Evolutionary conservation across 2,888 invertebrate genomes (phyloP), one percentile per base, ranked within the genome.

Genomic region (Caenorhabditis sp.): DNA sequence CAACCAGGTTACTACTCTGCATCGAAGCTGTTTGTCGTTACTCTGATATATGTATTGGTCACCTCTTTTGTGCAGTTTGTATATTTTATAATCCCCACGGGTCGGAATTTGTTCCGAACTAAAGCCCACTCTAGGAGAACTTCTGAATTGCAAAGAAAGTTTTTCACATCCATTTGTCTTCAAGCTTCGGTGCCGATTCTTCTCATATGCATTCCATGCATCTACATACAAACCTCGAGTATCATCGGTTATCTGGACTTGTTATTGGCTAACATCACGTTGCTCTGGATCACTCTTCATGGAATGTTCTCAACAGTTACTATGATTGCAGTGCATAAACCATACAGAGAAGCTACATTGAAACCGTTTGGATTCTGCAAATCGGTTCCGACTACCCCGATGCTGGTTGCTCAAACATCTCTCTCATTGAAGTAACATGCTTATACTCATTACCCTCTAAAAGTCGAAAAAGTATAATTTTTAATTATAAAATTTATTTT

Each of bases 71-170:
- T n/a, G n/a, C 50, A 50, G 20, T 4, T 28, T 13, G 6, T 44
- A 4, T 40, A 24, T 20, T 61, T 61, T 13, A 18, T 37, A 22
- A 2, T 35, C 11, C 6, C 1, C 24, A 40, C 24, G 1, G n/a
- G 18, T 18, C 18, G 2, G 20, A 47, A 18, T 18, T 18, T 61
- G 1, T 61, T 61, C 15, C n/a, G 20, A 24, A 61, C 40, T 6
- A 61, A 61, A 15, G 32, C 40, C 9, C 60, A 61, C 20, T 62
- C 62, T 4, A 26, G n/a, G 20, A 47, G 50, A 24, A 62, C 62
- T 8, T 26, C 28, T 11, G 18, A 28, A 24, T 26, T 62, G 15
- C 62, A 62, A 13, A 47, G 22, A 11, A 22, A 62, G 28, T 50
- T 62, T 8, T 62, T 62, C 62, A 15, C 8, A 4, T 26, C 28